phyloP scores from a whole-genome alignment of 2,113 vertebrate species.

The Crotalus horridus region DNA sequence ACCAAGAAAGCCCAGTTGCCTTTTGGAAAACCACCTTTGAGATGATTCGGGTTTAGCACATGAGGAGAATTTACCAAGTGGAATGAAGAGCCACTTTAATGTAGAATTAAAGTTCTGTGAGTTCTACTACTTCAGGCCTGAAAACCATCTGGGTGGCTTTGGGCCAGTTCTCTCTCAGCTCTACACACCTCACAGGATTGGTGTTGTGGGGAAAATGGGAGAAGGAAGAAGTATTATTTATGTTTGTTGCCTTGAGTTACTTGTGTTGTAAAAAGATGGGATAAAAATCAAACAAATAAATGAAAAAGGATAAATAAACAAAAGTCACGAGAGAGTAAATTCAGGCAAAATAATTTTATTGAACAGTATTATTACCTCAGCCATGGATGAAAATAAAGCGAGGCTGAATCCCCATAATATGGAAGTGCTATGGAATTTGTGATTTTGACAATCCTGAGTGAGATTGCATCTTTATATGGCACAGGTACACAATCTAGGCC shows the following conservation, averaged over 20 bases:
- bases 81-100: not conserved
- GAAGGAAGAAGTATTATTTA: not conserved
- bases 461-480: not conserved
- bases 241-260: not conserved
- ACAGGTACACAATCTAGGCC: not conserved
- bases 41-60: not conserved
- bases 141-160: too few relatives aligned
- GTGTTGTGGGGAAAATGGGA: not conserved
- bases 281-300: not conserved
- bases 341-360: not conserved
- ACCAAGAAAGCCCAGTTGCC: too few relatives aligned
- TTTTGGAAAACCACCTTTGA: too few relatives aligned
- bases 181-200: not conserved
- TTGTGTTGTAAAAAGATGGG: not conserved
- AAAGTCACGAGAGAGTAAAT: not conserved
- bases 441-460: not conserved
- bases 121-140: too few relatives aligned
- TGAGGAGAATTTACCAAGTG: not conserved
- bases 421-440: not conserved
- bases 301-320: not conserved
- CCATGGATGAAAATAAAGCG: not conserved
- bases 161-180: too few relatives aligned
- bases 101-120: too few relatives aligned
- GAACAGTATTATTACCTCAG: not conserved
- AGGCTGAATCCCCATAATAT: not conserved